Evolutionary conservation across 2,888 invertebrate genomes (phyloP).

Genomic region (Drosophila glabriapex): DNA sequence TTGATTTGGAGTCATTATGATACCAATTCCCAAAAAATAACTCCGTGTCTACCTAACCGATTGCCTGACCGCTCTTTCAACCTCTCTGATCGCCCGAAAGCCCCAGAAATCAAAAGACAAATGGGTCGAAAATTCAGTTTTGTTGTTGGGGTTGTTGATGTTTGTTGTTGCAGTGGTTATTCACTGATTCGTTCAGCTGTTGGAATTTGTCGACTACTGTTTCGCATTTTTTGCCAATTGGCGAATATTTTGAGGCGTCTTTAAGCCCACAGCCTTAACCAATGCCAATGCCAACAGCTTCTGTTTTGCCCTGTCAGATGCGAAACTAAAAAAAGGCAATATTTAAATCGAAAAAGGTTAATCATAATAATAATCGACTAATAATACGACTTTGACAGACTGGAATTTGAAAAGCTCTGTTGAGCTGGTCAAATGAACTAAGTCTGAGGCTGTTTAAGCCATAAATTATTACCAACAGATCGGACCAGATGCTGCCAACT

Average conservation of each 20-base stretch:
- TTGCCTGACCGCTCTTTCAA: slow-evolving; percentile 4
- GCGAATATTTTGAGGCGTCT: slow-evolving; percentile 40
- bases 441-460: not conserved
- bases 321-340: not conserved
- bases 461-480: not conserved
- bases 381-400: not conserved
- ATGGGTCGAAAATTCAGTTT: slow-evolving; percentile 50
- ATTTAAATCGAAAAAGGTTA: not conserved
- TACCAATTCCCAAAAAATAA: slow-evolving; percentile 54
- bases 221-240: slow-evolving; percentile 70
- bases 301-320: slow-evolving; percentile 6
- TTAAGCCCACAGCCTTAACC: slow-evolving; percentile 14
- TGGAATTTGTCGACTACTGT: slow-evolving; percentile 77
- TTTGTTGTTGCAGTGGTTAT: slow-evolving; percentile 11
- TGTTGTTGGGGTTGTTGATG: not conserved
- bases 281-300: slow-evolving; percentile 15
- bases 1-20: slow-evolving; percentile 76
- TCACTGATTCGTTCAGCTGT: slow-evolving; percentile 74
- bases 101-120: slow-evolving; percentile 35
- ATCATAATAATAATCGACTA: not conserved
- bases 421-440: not conserved
- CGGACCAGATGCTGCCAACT: not conserved
- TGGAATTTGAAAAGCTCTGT: not conserved
- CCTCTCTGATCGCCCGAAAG: slow-evolving; percentile 11
- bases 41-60: slow-evolving; percentile 30